phyloP scores from a whole-genome alignment of 1,140 invertebrate species.

The Drosophila sp. region DNA sequence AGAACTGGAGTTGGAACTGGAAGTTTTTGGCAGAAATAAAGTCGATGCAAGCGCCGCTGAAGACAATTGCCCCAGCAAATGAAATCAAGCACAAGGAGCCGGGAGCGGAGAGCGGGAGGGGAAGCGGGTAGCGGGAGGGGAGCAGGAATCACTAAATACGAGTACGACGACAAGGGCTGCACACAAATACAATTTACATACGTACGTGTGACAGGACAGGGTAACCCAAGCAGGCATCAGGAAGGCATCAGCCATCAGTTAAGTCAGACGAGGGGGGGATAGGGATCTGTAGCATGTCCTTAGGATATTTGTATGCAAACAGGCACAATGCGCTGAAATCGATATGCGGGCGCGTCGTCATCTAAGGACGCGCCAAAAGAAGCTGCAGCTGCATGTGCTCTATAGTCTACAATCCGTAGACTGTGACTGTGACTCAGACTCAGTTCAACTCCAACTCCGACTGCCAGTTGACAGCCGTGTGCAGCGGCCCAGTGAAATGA shows the following conservation, averaged over 20 bases:
- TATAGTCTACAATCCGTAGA: background rate
- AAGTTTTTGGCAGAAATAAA: slow-evolving; percentile 67
- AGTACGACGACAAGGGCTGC: slow-evolving; percentile 28
- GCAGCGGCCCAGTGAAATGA: slow-evolving; percentile 79
- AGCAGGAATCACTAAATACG: slow-evolving; percentile 47
- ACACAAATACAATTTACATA: slow-evolving; percentile 79
- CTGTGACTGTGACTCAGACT: slow-evolving; percentile 43
- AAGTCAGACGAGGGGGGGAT: background rate
- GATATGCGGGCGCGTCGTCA: slow-evolving; percentile 67
- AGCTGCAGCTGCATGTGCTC: slow-evolving; percentile 38
- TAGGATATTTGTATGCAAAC: slow-evolving; percentile 81
- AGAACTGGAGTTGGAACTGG: too few species aligned
- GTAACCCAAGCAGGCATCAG: slow-evolving; percentile 4
- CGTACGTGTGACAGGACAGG: slow-evolving; percentile 67
- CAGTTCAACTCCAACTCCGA: slow-evolving; percentile 46
- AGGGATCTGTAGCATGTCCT: slow-evolving; percentile 69
- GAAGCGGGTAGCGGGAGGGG: slow-evolving; percentile 9
- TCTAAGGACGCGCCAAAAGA: slow-evolving; percentile 27
- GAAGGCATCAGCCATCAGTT: too few species aligned
- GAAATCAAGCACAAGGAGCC: slow-evolving; percentile 69
- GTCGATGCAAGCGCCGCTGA: slow-evolving; percentile 67
- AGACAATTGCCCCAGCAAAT: slow-evolving; percentile 78
- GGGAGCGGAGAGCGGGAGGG: slow-evolving; percentile 6
- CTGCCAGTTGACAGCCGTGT: slow-evolving; percentile 77
- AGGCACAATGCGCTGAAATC: slow-evolving; percentile 77